phyloP scores from a whole-genome alignment of 2,888 invertebrate species.

The Idaea biselata region DNA sequence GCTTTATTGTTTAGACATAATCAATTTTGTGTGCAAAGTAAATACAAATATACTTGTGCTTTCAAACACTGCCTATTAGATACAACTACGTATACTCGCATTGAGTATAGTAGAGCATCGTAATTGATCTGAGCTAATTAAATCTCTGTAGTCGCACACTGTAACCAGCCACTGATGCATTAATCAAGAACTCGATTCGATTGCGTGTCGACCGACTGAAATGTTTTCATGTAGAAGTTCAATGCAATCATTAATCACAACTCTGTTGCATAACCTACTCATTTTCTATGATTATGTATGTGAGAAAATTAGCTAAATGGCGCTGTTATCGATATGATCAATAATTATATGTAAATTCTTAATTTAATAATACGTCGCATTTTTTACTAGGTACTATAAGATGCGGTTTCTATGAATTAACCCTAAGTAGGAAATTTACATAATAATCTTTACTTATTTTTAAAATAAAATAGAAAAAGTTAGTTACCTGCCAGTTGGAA shows the following conservation, averaged over 20 bases:
- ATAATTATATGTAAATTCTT: not conserved
- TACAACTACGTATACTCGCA: not conserved
- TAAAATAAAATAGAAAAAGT: too few species aligned
- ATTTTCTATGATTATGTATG: conserved; percentile 1
- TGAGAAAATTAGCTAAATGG: not conserved
- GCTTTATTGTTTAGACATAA: too few species aligned
- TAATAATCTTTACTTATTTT: too few species aligned
- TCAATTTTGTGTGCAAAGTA: too few species aligned
- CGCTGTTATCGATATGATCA: not conserved
- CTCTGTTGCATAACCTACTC: not conserved
- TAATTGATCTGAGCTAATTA: not conserved
- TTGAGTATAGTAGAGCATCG: not conserved
- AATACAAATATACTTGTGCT: too few species aligned
- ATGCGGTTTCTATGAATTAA: too few species aligned
- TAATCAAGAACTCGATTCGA: not conserved
- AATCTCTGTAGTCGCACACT: not conserved
- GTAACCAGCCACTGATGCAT: not conserved
- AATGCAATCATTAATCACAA: not conserved
- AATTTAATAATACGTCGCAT: not conserved
- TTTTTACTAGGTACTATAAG: not conserved
- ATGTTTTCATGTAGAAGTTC: not conserved
- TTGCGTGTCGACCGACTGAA: conserved; percentile 1
- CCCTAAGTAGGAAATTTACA: too few species aligned
- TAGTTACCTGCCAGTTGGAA: too few species aligned
- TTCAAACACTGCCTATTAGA: not conserved